Evolutionary conservation across 1,140 invertebrate genomes (phyloP).

Genomic region (Penaeus chinensis): DNA sequence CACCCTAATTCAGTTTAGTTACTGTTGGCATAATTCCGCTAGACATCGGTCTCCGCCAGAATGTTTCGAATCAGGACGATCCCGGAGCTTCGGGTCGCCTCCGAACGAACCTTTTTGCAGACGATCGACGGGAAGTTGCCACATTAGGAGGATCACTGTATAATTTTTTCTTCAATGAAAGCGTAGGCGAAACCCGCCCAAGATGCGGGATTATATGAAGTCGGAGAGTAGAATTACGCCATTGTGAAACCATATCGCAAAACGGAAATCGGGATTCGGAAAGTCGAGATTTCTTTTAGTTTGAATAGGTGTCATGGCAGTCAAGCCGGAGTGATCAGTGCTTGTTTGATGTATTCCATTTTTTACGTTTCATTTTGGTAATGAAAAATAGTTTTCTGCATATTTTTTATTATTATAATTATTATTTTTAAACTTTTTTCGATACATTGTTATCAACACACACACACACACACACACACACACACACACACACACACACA

Average conservation of each 20-base stretch:
- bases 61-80: not conserved
- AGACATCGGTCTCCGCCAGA: constrained; percentile 10
- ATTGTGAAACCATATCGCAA: constrained; percentile 16
- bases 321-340: no score
- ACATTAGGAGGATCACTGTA: constrained; percentile 37
- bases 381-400: no score
- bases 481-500: no score
- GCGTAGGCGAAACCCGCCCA: constrained; percentile 43
- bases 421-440: no score
- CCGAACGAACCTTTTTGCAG: constrained; percentile 9
- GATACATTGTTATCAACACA: no score
- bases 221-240: not conserved
- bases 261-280: not conserved
- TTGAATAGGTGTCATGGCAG: no score
- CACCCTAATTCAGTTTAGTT: constrained; percentile 27
- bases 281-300: no score
- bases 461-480: no score
- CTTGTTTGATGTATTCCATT: no score
- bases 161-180: constrained; percentile 37
- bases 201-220: constrained; percentile 29
- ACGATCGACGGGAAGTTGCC: constrained; percentile 24
- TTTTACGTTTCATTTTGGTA: no score
- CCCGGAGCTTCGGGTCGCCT: not conserved
- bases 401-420: no score
- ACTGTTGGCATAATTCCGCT: no score